Evolutionary conservation across 2,113 vertebrate genomes (phyloP), one percentile per base, ranked within the genome.

Genomic region (Eonycteris spelaea): DNA sequence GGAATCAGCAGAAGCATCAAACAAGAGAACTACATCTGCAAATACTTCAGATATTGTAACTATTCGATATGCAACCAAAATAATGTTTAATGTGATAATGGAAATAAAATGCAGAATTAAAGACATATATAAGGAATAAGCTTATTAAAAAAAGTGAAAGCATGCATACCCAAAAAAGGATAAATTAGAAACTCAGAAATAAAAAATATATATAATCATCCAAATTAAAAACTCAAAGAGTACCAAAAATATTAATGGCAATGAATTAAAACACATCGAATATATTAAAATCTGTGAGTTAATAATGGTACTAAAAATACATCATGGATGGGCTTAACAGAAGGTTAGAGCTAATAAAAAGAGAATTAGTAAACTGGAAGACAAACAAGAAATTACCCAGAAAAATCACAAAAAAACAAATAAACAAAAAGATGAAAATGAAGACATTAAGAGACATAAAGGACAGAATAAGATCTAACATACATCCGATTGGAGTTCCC

Each of bases 221-320:
- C 7, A 80, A 18, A 79, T 67, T 57, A 85, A 45, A 90, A 93
- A 80, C 67, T 70, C 40, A 88, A 40, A 48, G 30, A 57, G n/a
- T 6, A 90, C n/a, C 53, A 90, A 85, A 80, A 78, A 40, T 40
- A 92, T 33, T 57, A 82, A 82, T 7, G 28, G 6, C 13, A 86
- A 45, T 40, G 43, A 15, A 85, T 57, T 82, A 87, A 82, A 77
- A 85, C 53, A 87, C 19, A 79, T 70, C 28, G 45, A 51, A 48
- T 21, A 70, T 87, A 92, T 74, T 86, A 79, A 84, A 93, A 94
- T 48, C 16, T 86, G 19, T 61, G 68, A 71, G 43, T 91, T 91
- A 83, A 91, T 30, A 87, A 1, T 33, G 43, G 77, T 71, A 83
- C 28, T 77, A 65, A 71, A 93, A 78, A 84, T 70, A 77, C 26